Percentiles rank a stretch among this genome's conserved stretches.
These are phyloP conservation scores for Halocaridina rubra DNA, from an alignment of 2,888 invertebrate genomes.

Conservation along the genomic window DNA sequence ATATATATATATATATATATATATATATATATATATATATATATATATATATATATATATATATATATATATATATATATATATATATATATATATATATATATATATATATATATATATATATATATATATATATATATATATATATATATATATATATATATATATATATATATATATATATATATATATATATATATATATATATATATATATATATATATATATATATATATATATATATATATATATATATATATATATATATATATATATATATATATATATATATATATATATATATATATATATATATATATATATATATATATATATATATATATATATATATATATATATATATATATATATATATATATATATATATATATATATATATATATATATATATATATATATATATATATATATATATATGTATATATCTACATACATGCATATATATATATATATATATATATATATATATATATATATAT, in stretches of 20 bases:
- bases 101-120: no score
- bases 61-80: no score
- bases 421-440: slow-evolving; percentile 12
- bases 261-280: background rate
- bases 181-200: no score
- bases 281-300: background rate
- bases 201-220: no score
- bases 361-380: background rate
- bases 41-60: no score
- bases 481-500: background rate
- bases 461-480: background rate
- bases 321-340: background rate
- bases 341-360: background rate
- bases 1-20: background rate
- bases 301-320: background rate
- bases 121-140: no score
- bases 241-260: no score
- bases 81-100: no score
- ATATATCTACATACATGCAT: background rate
- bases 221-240: no score
- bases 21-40: no score
- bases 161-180: no score
- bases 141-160: no score
- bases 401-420: slow-evolving; percentile 10
- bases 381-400: slow-evolving; percentile 15